Conservation (phyloP, 2,797 vertebrate species). For the Picus viridis region DNA sequence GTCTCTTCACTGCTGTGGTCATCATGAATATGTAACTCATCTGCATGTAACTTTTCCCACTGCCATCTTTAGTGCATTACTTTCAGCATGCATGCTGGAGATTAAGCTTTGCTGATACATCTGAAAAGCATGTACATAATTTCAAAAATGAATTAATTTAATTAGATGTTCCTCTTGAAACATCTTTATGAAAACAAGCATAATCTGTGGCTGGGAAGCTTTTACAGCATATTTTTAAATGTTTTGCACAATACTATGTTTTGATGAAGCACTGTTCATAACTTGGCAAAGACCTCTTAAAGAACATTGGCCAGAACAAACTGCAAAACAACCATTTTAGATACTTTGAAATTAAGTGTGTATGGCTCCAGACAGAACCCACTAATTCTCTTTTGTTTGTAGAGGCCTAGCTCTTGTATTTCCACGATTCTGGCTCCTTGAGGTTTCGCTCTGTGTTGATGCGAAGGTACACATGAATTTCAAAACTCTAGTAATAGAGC, state of each 20-base stretch:
- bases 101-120: not conserved
- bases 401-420: not conserved
- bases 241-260: constrained; percentile 10
- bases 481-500: not conserved
- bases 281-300: constrained; percentile 18
- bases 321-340: not conserved
- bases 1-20: not conserved
- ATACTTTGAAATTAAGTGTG: not conserved
- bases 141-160: constrained; percentile 11
- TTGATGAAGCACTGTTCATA: constrained; percentile 41
- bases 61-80: not conserved
- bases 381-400: not conserved
- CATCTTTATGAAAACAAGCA: not conserved
- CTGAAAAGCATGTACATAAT: not conserved
- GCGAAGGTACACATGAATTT: not conserved
- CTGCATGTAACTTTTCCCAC: not conserved
- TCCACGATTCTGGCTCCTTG: not conserved
- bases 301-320: not conserved
- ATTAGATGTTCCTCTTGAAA: constrained; percentile 21
- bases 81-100: not conserved
- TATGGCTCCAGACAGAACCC: not conserved
- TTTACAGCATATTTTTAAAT: constrained; percentile 23
- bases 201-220: not conserved
- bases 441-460: not conserved
- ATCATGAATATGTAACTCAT: not conserved